A percentile compares a stretch with the other conserved stretches of the same genome.
Evolutionary conservation across 2,888 invertebrate genomes (phyloP).

Genomic region (Sussaba pulchella): DNA sequence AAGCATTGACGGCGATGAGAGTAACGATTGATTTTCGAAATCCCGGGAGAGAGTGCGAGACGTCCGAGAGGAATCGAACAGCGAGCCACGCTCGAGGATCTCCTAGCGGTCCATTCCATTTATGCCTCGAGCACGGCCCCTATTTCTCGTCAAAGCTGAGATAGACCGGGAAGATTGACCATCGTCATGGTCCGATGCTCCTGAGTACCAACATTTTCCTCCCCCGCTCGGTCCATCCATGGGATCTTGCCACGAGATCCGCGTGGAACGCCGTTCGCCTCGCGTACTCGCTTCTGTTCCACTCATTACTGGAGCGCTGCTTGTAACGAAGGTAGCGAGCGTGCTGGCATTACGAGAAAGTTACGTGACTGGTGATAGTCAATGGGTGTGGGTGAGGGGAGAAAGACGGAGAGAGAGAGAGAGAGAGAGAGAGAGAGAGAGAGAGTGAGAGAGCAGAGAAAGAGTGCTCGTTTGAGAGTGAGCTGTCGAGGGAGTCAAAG

Average conservation of each 20-base stretch:
- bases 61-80: constrained; percentile 50
- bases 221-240: neutral
- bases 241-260: constrained; percentile 53
- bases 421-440: neutral
- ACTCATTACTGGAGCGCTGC: constrained; percentile 54
- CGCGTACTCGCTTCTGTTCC: constrained; percentile 57
- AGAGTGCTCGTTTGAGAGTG: neutral
- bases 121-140: constrained; percentile 19
- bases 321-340: constrained; percentile 54
- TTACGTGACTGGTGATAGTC: constrained; percentile 61
- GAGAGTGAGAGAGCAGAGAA: neutral
- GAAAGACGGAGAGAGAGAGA: constrained; percentile 23
- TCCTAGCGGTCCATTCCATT: constrained; percentile 48
- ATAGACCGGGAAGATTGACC: constrained; percentile 56
- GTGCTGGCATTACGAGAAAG: constrained; percentile 51
- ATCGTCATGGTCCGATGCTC: constrained; percentile 38
- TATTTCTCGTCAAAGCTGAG: constrained; percentile 32
- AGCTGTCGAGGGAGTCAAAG: too few species aligned
- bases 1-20: constrained; percentile 1
- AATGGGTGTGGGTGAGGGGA: constrained; percentile 27
- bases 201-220: constrained; percentile 23
- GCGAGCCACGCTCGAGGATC: constrained; percentile 45
- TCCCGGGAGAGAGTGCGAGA: constrained; percentile 24
- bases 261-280: constrained; percentile 14
- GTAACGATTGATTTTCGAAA: constrained; percentile 41